Percentiles rank a stretch among this genome's conserved stretches.
These are phyloP conservation scores for Cantharis lateralis DNA, from an alignment of 2,888 invertebrate genomes.

Conservation along the genomic window DNA sequence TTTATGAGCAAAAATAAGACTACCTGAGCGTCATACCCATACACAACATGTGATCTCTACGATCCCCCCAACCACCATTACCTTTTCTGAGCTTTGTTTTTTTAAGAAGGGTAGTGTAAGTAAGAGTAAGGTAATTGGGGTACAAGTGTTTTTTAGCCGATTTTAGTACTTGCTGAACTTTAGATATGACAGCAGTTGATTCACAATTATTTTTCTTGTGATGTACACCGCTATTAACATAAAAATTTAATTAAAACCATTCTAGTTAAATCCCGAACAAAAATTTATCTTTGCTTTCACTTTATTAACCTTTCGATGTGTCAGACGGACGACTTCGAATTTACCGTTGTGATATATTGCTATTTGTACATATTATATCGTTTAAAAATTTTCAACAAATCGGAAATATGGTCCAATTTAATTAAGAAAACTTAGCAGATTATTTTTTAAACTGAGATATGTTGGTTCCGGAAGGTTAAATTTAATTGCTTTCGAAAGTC, in stretches of 20 bases:
- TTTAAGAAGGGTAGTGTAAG: conserved; percentile 69
- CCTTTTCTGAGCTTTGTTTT: conserved; percentile 81
- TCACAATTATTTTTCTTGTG: conserved; percentile 93
- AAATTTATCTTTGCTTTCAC: too few species aligned
- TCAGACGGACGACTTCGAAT: too few species aligned
- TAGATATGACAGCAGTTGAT: conserved; percentile 81
- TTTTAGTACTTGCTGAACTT: conserved; percentile 78
- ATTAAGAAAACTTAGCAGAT: too few species aligned
- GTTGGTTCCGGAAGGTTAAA: too few species aligned
- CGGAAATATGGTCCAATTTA: too few species aligned
- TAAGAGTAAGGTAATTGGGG: conserved; percentile 70
- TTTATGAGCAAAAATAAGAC: conserved; percentile 21
- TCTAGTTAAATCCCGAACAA: too few species aligned
- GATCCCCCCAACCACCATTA: conserved; percentile 98
- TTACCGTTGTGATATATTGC: too few species aligned
- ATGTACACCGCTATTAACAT: conserved; percentile 83
- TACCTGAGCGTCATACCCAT: conserved; percentile 66
- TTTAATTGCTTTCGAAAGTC: too few species aligned
- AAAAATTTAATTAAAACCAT: not conserved
- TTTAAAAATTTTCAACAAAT: too few species aligned
- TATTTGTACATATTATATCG: too few species aligned
- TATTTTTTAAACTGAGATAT: too few species aligned
- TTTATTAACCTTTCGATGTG: too few species aligned
- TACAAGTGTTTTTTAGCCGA: conserved; percentile 73
- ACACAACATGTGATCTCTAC: conserved; percentile 82